A percentile compares a stretch with the other conserved stretches of the same genome.
Conservation (phyloP, 2,888 invertebrate species). For the Conomelus anceps region DNA sequence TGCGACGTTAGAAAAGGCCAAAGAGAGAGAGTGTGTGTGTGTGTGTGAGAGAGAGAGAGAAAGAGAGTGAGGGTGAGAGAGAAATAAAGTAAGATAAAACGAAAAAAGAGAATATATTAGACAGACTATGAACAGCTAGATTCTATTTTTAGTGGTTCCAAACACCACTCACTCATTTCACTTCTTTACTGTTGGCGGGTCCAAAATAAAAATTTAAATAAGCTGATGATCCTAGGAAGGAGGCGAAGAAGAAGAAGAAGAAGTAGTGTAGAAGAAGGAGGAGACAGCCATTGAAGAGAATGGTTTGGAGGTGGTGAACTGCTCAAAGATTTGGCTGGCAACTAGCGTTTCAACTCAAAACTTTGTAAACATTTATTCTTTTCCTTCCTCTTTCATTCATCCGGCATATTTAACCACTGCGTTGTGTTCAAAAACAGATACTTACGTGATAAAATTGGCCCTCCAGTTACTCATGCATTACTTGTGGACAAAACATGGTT, state of each 20-base stretch:
- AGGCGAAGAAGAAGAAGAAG: neutral
- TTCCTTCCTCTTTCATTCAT: neutral
- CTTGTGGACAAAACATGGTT: no score
- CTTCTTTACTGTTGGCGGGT: neutral
- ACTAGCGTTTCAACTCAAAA: neutral
- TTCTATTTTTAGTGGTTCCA: neutral
- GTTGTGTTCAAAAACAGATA: neutral
- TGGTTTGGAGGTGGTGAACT: neutral
- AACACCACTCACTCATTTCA: neutral
- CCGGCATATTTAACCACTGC: neutral
- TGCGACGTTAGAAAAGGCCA: no score
- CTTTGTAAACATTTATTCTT: neutral
- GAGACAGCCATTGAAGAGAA: neutral
- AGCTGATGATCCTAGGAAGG: neutral
- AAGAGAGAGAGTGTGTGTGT: no score
- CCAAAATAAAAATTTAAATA: neutral
- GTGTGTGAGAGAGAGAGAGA: neutral
- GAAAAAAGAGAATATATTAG: neutral
- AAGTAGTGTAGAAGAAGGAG: neutral
- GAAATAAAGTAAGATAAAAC: neutral
- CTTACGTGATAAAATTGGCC: no score
- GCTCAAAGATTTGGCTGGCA: neutral
- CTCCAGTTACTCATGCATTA: no score
- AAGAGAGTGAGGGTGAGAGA: neutral
- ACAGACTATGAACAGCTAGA: neutral